These are phyloP conservation scores for Labeo catla DNA, from an alignment of 2,113 vertebrate species.

Conservation along the genomic window DNA sequence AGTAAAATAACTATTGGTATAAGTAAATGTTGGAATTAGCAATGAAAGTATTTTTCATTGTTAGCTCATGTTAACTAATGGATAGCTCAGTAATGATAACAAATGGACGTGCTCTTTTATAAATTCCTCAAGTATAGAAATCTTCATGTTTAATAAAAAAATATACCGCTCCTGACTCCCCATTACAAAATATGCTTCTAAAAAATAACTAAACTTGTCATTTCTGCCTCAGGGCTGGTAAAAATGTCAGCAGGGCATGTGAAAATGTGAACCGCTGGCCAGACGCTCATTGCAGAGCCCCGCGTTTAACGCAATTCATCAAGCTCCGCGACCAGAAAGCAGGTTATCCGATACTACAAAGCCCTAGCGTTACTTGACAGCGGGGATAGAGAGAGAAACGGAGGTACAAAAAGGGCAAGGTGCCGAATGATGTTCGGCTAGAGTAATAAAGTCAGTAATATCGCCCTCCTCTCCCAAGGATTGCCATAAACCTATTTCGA, in stretches of 20 bases:
- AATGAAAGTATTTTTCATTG: neutral
- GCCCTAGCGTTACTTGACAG: constrained; percentile 15
- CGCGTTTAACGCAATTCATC: constrained; percentile 12
- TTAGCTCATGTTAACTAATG: neutral
- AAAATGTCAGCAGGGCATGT: constrained; percentile 16
- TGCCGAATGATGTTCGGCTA: constrained; percentile 70
- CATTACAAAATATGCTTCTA: neutral
- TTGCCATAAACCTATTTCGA: constrained; percentile 82
- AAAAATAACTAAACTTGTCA: neutral
- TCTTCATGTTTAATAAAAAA: neutral
- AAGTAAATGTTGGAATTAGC: too few species aligned
- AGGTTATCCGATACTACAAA: constrained; percentile 17
- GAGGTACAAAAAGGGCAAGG: constrained; percentile 67
- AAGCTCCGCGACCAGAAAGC: neutral
- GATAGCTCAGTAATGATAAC: neutral
- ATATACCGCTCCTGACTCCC: neutral
- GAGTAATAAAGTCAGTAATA: constrained; percentile 83
- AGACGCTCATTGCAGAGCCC: neutral
- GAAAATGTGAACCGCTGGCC: neutral
- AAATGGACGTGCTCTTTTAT: neutral
- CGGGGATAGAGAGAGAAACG: constrained; percentile 53
- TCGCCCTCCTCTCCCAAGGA: constrained; percentile 78
- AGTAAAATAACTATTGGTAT: too few species aligned
- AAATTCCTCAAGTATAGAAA: neutral
- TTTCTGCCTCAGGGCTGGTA: neutral